A percentile compares a stretch with the other conserved stretches of the same genome.
Evolutionary conservation across 2,888 invertebrate species (phyloP).

Genomic region (Nemotelus pantherinus): DNA sequence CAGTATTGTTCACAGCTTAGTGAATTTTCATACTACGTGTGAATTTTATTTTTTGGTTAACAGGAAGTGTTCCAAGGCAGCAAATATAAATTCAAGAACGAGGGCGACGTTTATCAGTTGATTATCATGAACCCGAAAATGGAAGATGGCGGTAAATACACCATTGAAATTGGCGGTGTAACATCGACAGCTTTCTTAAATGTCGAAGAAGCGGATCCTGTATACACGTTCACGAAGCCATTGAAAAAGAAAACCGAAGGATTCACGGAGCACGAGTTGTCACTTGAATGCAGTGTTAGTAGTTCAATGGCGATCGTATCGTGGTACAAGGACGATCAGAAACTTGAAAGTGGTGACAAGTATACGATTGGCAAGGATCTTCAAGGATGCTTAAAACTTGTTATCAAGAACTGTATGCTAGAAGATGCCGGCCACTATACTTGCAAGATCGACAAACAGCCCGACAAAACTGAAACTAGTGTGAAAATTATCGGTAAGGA

Average conservation of each 20-base stretch:
- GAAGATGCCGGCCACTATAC: conserved; percentile 90
- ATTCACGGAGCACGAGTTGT: conserved; percentile 88
- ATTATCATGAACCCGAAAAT: conserved; percentile 91
- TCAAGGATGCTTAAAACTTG: conserved; percentile 87
- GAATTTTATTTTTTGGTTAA: background rate
- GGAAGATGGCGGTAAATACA: conserved; percentile 97
- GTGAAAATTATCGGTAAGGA: conserved; percentile 80
- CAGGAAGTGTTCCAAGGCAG: conserved; percentile 95
- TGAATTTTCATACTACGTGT: background rate
- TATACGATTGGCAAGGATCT: conserved; percentile 92
- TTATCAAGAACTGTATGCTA: conserved; percentile 82
- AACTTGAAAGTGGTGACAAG: conserved; percentile 81
- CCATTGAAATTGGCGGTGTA: conserved; percentile 91
- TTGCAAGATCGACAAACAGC: conserved; percentile 89
- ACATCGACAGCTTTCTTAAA: conserved; percentile 90
- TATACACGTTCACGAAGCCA: conserved; percentile 90
- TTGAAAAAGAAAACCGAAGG: conserved; percentile 90
- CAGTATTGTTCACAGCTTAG: background rate
- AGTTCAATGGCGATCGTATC: conserved; percentile 93
- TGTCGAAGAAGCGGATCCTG: conserved; percentile 97
- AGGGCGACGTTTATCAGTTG: conserved; percentile 90
- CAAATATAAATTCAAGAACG: conserved; percentile 95
- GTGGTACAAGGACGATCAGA: conserved; percentile 88
- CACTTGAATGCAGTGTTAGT: conserved; percentile 92
- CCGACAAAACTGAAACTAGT: conserved; percentile 85